Evolutionary conservation across 2,888 invertebrate species (phyloP).

Genomic region (Drosophila monieri): DNA sequence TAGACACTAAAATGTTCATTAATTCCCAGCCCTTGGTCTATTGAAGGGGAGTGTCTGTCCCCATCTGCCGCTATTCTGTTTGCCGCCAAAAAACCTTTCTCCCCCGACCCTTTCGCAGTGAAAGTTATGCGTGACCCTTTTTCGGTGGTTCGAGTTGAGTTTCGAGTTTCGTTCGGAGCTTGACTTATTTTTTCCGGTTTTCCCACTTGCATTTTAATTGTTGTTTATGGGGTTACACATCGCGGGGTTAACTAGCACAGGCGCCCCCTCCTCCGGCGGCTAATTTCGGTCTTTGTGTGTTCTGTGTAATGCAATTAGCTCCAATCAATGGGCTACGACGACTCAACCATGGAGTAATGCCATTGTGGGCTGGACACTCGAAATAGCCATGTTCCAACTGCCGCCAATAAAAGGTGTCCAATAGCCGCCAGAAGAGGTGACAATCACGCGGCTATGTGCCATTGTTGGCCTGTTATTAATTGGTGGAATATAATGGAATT

Average conservation of each 20-base stretch:
- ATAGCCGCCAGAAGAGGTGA: conserved; percentile 39
- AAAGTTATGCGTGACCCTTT: conserved; percentile 48
- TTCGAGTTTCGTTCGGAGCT: conserved; percentile 12
- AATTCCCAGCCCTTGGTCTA: conserved; percentile 6
- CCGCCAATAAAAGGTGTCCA: conserved; percentile 44
- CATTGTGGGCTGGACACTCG: conserved; percentile 29
- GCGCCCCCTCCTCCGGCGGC: conserved; percentile 4
- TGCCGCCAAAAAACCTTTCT: conserved; percentile 5
- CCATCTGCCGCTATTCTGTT: not conserved
- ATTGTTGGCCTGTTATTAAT: conserved; percentile 39
- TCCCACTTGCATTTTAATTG: conserved; percentile 46
- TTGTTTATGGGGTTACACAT: conserved; percentile 31
- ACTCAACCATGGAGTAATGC: conserved; percentile 47
- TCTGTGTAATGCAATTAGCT: conserved; percentile 66
- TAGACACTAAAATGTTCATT: conserved; percentile 52
- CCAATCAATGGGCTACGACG: conserved; percentile 66
- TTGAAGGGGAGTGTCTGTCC: conserved; percentile 17
- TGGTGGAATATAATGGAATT: conserved; percentile 30
- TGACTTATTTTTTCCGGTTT: conserved; percentile 33
- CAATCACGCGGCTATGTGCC: conserved; percentile 24
- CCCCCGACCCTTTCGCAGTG: conserved; percentile 24
- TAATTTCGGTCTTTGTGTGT: conserved; percentile 26
- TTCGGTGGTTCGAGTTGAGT: conserved; percentile 22
- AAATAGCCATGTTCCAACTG: not conserved
- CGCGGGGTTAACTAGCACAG: conserved; percentile 46